Base-by-base conservation (phyloP, 2,797 vertebrate species). In the Hippopotamyrus pictus region DNA sequence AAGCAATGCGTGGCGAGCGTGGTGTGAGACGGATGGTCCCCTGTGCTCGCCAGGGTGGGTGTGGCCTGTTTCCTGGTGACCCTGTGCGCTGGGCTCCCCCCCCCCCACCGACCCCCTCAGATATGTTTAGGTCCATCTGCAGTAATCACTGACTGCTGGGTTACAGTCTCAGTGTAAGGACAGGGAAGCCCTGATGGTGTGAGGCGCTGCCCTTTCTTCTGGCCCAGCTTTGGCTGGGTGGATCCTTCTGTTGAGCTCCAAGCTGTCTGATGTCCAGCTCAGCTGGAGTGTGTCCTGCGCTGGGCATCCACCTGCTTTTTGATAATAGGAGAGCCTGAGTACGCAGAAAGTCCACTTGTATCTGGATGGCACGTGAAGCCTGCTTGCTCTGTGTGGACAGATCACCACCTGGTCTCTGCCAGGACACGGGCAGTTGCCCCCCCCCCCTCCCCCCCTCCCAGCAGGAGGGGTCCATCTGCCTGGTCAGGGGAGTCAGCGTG, bases 381-480 rank as follows among this genome's bases (percentile, higher is more conserved):
- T 90, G 79, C 91, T 92, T 91, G 89, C 79, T 76, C 65, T 90
- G 50, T 11, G 22, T 11, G 59, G 59, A 25, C 22, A 4, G 8
- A 62, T 25, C 59, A 25, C 22, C 6, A 25, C 22, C 22, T 62
- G 8, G 8, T 62, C 1, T 22, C 8, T 62, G 59, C 88, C 44
- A 76, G 89, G 83, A 89, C 89, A 88, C 1, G 6, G 14, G 54
- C 83, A 22, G n/a, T 54, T 12, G 82, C 51, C 22, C 2, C 73
- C 6, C 57, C 5, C 59, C 3, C 25, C 11, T 25, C 62, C 1
- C 57, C 62, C 62, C 5, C 62, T 0, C 22, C 25, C 17, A 83
- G 79, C 1, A 48, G 17, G 44, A 3, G n/a, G 41, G n/a, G 82
- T 46, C 19, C 17, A 48, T 48, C 82, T 85, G n/a, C 12, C 25